Base-by-base conservation (phyloP, 1,140 invertebrate species). In the Megathymus violae region DNA sequence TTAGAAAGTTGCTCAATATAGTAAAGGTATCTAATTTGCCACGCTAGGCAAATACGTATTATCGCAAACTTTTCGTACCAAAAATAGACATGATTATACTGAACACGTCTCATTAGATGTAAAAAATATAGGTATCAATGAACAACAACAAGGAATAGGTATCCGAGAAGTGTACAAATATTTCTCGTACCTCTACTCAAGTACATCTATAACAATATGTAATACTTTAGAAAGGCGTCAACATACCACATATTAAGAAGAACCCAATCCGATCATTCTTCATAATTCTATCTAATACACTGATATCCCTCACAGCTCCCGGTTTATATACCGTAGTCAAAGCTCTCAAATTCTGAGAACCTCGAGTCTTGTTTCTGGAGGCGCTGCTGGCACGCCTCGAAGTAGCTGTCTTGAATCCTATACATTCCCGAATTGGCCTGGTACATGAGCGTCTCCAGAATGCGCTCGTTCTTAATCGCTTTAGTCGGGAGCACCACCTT, bases 381-480 rank as follows among this genome's bases (percentile, higher is more conserved):
- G 74, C 95, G 94, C 84, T 95, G 95, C 69, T 97, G 95, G 84
- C 96, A 98, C 62, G 96, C 97, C 89, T 97, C 96, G 66, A 98
- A 87, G 77, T 96, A 97, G 43, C 94, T 94, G 78, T 97, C 96
- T 78, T 98, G 96, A 77, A 98, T 97, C 25, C 97, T 93, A 89
- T 97, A 98, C 92, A 97, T 98, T 16, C 97, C 97, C 0, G 96
- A 95, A 84, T 97, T 97, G 25, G 97, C 97, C 92, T 98, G 97
- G 80, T 95, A 96, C 95, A 98, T 97, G 16, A 98, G 91, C 0
- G 97, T 98, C 87, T 98, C 97, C 62, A 98, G 92, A 64, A 98
- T 98, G 22, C 96, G 93, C 82, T 98, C 97, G 85, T 98, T 97
- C 78, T 96, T 97, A 68, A 98, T 97, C 10, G 97, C 96, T 87